Evolutionary conservation across 2,888 invertebrate genomes (phyloP), one percentile per base, ranked within the genome.

Genomic region (Drosophila tripunctata): DNA sequence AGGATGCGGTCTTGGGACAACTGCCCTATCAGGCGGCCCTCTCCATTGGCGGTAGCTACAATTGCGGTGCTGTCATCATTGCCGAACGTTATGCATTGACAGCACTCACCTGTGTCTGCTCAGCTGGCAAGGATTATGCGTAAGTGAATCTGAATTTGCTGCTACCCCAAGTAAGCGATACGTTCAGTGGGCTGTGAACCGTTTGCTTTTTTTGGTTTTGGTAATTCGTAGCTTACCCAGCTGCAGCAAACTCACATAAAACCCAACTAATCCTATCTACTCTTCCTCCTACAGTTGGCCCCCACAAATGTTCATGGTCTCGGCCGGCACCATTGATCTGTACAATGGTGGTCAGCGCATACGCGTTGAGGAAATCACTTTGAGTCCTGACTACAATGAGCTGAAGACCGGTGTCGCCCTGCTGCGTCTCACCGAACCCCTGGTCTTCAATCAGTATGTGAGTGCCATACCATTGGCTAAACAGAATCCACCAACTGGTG

Each of bases 11-110:
- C 0, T 56, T 74, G 14, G 90, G 89, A 1, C 90, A 91, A 64
- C 73, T 91, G 74, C 92, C 92, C 17, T 90, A 90, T 61, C 90
- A 90, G 83, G 88, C 89, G 0, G 88, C 91, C 2, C 71, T 91
- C 7, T 70, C 74, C 38, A 40, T 87, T 4, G 81, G 69, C 0
- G 87, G 87, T 4, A 50, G 52, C 24, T 81, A 80, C 54, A 77
- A 68, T n/a, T 90, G 90, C 47, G 90, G 90, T 1, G 90, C 88
- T 2, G 83, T 82, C 1, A 84, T 91, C 40, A 47, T 91, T 10
- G 87, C 76, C 44, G 63, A 88, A 40, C 72, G 79, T 2, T 90
- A 78, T 66, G 88, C 91, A 1, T 61, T 91, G 5, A 91, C 91
- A 0, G 83, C 90, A 1, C 79, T 89, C 27, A 82, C 86, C 30